Percentiles rank a stretch among this genome's conserved stretches.
Conservation (phyloP, 2,113 vertebrate genomes). For the Lamprotornis superbus region DNA sequence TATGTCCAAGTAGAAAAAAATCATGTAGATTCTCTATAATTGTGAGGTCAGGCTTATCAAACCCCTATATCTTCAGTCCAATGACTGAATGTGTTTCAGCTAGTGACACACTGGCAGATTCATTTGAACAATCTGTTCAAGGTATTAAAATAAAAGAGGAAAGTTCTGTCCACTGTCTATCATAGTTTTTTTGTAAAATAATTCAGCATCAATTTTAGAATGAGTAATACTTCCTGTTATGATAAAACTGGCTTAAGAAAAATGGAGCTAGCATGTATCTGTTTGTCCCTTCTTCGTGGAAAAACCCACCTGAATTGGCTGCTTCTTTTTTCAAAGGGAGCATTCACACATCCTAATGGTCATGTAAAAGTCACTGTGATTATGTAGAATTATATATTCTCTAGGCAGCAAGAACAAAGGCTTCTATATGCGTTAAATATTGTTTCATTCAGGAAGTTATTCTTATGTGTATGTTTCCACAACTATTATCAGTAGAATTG, state of each 20-base stretch:
- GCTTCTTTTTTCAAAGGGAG: not conserved
- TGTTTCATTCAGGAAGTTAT: conserved; percentile 83
- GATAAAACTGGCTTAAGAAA: conserved; percentile 11
- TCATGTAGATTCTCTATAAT: not conserved
- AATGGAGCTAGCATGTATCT: not conserved
- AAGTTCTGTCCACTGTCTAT: not conserved
- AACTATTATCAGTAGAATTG: conserved; percentile 77
- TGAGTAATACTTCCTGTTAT: conserved; percentile 59
- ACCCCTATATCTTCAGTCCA: not conserved
- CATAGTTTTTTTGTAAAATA: not conserved
- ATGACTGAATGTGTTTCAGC: not conserved
- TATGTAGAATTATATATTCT: not conserved
- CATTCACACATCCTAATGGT: not conserved
- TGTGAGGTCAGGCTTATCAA: not conserved
- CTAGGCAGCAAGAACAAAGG: conserved; percentile 33
- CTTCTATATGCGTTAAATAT: conserved; percentile 50
- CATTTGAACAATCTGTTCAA: not conserved
- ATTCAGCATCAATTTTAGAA: conserved; percentile 15
- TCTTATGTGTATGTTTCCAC: conserved; percentile 82
- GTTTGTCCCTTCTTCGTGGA: not conserved
- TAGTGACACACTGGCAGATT: not conserved
- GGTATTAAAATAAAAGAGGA: not conserved
- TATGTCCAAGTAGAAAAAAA: not conserved
- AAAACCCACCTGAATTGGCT: not conserved
- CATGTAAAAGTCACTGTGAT: not conserved